phyloP scores from a whole-genome alignment of 2,797 vertebrate genomes.

The Cuculus canorus region DNA sequence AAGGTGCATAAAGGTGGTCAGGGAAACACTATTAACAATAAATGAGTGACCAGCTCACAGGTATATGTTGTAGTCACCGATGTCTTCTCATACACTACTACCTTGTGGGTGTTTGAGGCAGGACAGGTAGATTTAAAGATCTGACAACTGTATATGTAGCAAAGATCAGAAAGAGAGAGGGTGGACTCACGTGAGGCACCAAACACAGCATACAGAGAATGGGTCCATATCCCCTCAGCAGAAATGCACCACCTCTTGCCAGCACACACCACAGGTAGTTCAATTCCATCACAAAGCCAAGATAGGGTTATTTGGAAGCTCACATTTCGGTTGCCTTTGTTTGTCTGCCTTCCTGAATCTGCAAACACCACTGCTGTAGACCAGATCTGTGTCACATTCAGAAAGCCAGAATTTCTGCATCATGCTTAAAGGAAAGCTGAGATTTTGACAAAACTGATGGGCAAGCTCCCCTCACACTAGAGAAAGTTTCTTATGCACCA shows the following conservation, averaged over 20 bases:
- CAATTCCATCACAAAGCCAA: background rate
- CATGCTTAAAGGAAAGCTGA: constrained; percentile 47
- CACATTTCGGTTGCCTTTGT: constrained; percentile 43
- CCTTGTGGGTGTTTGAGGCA: background rate
- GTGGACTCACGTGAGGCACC: fast-evolving
- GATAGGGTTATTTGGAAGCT: constrained; percentile 5
- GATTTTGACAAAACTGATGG: constrained; percentile 67
- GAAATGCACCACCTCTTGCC: background rate
- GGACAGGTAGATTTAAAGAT: background rate
- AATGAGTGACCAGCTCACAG: background rate
- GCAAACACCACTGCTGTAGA: constrained; percentile 18
- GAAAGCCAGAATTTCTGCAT: constrained; percentile 47
- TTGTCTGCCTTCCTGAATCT: constrained; percentile 33
- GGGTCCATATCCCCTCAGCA: background rate
- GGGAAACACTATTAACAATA: background rate
- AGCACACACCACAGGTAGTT: background rate
- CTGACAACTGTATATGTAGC: fast-evolving
- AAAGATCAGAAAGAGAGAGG: background rate
- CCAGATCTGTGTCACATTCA: constrained; percentile 36
- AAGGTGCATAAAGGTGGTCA: background rate
- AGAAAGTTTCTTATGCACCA: constrained; percentile 68
- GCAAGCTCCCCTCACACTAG: constrained; percentile 33
- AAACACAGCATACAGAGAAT: background rate
- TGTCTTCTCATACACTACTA: background rate
- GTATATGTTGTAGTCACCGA: background rate